Evolutionary conservation across 2,797 vertebrate genomes (phyloP).

Genomic region (Melanitta fusca): DNA sequence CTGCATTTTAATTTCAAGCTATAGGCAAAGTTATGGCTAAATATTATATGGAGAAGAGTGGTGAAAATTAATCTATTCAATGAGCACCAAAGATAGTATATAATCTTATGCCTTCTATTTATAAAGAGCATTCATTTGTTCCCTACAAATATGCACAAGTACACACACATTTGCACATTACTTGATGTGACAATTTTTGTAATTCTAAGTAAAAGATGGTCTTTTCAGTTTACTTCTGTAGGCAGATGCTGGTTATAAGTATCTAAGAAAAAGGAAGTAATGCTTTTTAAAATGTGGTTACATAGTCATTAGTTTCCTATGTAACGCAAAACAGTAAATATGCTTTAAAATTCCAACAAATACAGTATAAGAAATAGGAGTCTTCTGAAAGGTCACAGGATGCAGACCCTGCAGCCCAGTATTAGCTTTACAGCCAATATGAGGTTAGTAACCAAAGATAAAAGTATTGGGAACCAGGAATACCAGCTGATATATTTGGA

Average conservation of each 20-base stretch:
- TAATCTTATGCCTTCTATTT: not conserved
- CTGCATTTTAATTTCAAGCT: constrained; percentile 39
- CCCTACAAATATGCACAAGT: not conserved
- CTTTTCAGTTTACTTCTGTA: not conserved
- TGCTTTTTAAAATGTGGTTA: not conserved
- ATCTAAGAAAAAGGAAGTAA: not conserved
- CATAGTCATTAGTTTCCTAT: not conserved
- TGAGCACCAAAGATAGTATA: not conserved
- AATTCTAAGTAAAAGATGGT: not conserved
- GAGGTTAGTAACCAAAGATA: not conserved
- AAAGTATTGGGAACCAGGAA: not conserved
- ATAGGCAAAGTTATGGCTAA: not conserved
- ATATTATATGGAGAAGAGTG: not conserved
- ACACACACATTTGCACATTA: not conserved
- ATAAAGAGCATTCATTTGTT: not conserved
- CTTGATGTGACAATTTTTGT: not conserved
- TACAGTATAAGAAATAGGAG: not conserved
- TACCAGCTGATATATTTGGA: not conserved
- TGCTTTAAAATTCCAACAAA: not conserved
- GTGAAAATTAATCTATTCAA: not conserved
- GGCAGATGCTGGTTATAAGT: not conserved
- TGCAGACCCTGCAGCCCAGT: not conserved
- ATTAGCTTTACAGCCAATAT: not conserved
- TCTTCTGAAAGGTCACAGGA: not conserved
- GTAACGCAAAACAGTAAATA: not conserved